Base-by-base conservation (phyloP, 92 coral and sea anemone genomes). In the Zoanthus gigantus region DNA sequence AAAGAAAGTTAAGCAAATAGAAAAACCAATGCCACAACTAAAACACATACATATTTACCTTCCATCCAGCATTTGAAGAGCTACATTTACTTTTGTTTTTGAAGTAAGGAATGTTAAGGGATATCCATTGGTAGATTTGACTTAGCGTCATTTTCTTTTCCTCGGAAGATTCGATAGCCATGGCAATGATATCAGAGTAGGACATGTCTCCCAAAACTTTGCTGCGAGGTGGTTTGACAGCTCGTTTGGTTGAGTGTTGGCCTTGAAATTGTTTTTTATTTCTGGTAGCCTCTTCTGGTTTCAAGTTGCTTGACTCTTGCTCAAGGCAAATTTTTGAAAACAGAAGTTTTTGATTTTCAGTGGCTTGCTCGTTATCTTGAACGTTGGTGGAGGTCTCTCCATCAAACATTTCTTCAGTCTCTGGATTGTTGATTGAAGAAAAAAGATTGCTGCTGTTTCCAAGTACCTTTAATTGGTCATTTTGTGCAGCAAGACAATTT, bases 121-220 rank as follows among this genome's bases (percentile, higher is more conserved):
- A 60, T 78, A 78, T 78, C 83, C 83, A 78, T 28, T 78, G 13
- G 83, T 78, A 78, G 68, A 78, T 78, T 34, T 78, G 29, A 45
- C 83, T 8, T 31, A 78, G 28, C 29, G 71, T 78, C 83, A 78
- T 56, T 53, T 10, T 78, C 48, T 78, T 78, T 2, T 78, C n/a
- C 31, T 56, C 52, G 48, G 83, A 12, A 17, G 83, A 78, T 4
- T 57, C 83, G 29, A 78, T 78, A 60, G 83, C 83, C 83, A 57
- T 78, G 52, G 48, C 83, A 78, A 78, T 78, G 0, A 78, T 78
- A 34, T 78, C 83, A 13, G 83, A 78, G 29, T 78, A 78, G 29
- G 83, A 78, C 83, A 78, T 56, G n/a, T 78, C 83, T 1, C 83
- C 83, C 68, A 78, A 31, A 54, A 78, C 83, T 78, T 78, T 78